Base-by-base conservation (phyloP, 2,113 vertebrate genomes). In the Salvelinus sp. region DNA sequence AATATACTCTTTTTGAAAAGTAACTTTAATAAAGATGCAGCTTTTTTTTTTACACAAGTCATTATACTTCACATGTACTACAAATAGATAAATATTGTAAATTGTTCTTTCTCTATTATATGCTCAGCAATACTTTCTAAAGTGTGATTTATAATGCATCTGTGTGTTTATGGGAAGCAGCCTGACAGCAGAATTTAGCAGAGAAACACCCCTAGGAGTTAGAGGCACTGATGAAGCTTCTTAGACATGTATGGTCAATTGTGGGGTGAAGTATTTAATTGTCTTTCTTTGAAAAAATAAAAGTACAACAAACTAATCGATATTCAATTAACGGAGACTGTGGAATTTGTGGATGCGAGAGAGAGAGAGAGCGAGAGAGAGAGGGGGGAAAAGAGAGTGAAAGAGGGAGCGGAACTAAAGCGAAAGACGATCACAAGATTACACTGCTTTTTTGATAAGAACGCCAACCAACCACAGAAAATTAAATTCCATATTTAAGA, bases 301-400 rank as follows among this genome's bases (percentile, higher is more conserved):
- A 54, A 33, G 60, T 50, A 83, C 83, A 83, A 82, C 76, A 87
- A 88, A 85, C 78, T 88, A 91, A 90, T 91, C 84, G 1, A 91
- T 90, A 90, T 83, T 90, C 81, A 90, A 90, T 91, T 91, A 90
- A 78, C 78, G 75, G 79, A 68, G 33, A 78, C 28, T 9, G 67
- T 72, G 75, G 54, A 80, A 84, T 76, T 23, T 74, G 66, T 76
- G 63, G 71, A 82, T 78, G 76, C 70, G 30, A 44, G 38, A 44
- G 38, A 44, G 38, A 44, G 38, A 10, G 38, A 2, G 38, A 44
- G 38, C 2, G 38, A 44, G 7, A 2, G 38, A 44, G 38, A 10
- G 57, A 74, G 4, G 30, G 33, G 33, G 6, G 33, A 1, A 4
- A 25, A 25, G 25, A 25, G 33, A 6, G 33, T 6, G 33, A 6